Base-by-base conservation (phyloP, 2,797 vertebrate genomes). In the Ispidina picta region DNA sequence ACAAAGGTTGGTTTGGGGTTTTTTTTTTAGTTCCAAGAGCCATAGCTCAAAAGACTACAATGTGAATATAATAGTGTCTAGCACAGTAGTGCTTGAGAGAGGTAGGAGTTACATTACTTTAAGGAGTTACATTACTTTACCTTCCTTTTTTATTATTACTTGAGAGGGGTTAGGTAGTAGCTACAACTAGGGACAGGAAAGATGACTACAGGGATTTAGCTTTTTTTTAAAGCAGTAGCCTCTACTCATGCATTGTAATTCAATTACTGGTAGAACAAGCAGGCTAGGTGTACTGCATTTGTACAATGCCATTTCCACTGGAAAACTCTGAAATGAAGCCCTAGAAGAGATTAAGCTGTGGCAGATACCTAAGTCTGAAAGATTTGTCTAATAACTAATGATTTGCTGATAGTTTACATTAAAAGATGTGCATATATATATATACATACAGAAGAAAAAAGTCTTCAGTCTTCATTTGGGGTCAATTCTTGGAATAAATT, bases 241-340 rank as follows among this genome's bases (percentile, higher is more conserved):
- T 76, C 59, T 33, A 28, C 20, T 75, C 22, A 2, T 2, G 23
- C 37, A 14, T 52, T 0, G 0, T 41, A 59, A 39, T 55, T 52
- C 2, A 43, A 25, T 15, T 52, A 29, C 49, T 41, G 51, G 22
- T 60, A 28, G 46, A 26, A 28, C 4, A 3, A 17, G 11, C 9
- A 71, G 41, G 3, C 49, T 49, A 21, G 10, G 3, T 17, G 46
- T 52, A 4, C 37, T 89, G 33, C 20, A 9, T 63, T 89, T 82
- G 35, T 29, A 43, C 15, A 71, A 5, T 10, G 31, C n/a, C 33
- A 0, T 59, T 59, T 78, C 46, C 26, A 78, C 48, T 33, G 8
- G 46, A 72, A 85, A 39, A 72, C 60, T 78, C 25, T 39, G 23
- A 35, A 68, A 19, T 46, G 31, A 66, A 68, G 35, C 31, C 28